Evolutionary conservation across 2,113 vertebrate species (phyloP).

Genomic region (Casuarius casuarius): DNA sequence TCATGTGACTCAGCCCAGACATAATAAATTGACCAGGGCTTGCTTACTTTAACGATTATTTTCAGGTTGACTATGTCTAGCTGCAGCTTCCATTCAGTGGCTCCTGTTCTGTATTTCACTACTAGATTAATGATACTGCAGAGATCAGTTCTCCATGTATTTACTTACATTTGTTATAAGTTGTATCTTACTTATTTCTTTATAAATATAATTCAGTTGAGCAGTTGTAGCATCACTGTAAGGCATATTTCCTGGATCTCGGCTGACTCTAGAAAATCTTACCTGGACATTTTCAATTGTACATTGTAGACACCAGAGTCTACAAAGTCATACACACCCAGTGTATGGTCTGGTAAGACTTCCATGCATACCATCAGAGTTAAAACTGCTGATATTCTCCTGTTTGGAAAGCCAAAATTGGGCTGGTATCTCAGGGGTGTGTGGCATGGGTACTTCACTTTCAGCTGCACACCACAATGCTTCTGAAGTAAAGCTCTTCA

Average conservation of each 20-base stretch:
- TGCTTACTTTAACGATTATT: not conserved
- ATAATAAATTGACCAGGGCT: not conserved
- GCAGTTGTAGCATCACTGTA: not conserved
- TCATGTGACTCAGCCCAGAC: not conserved
- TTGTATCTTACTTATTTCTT: not conserved
- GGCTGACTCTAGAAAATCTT: not conserved
- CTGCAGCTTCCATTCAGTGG: not conserved
- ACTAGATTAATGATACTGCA: rapidly evolving
- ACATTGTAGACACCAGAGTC: not conserved
- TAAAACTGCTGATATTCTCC: not conserved
- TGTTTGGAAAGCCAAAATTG: not conserved
- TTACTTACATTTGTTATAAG: not conserved
- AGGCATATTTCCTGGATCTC: not conserved
- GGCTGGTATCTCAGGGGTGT: too few relatives aligned
- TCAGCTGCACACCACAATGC: too few relatives aligned
- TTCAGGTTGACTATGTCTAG: not conserved
- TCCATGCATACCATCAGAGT: not conserved
- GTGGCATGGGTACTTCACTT: too few relatives aligned
- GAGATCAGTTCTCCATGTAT: not conserved
- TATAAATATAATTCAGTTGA: not conserved
- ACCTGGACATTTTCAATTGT: not conserved
- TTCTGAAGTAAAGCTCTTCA: not conserved
- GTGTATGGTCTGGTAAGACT: not conserved
- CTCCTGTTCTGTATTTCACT: not conserved
- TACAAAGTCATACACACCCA: not conserved